These are phyloP conservation scores for Lepidocolaptes lacrymiger DNA, from an alignment of 2,797 vertebrate species.

Conservation along the genomic window DNA sequence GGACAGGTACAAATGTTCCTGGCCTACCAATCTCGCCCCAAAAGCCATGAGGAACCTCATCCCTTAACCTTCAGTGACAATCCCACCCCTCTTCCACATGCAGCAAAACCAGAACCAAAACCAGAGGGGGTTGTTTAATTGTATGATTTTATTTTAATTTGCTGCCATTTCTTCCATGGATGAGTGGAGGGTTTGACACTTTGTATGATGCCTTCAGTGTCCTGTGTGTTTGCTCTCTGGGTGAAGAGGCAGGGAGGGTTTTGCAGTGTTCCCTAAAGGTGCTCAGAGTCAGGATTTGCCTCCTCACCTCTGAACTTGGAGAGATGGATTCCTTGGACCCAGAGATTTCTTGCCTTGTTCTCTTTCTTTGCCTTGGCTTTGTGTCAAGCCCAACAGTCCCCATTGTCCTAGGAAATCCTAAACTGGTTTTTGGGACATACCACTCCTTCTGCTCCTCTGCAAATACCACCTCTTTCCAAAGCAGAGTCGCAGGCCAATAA, in stretches of 20 bases:
- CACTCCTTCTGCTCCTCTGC: background rate
- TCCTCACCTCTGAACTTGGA: background rate
- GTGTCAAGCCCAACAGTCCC: background rate
- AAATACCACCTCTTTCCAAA: background rate
- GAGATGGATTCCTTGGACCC: background rate
- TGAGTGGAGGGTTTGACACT: background rate
- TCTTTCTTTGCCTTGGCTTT: background rate
- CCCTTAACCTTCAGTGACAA: background rate
- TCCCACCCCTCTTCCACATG: background rate
- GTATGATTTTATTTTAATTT: background rate
- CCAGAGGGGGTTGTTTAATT: background rate
- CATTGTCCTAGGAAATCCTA: background rate
- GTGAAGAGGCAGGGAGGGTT: background rate
- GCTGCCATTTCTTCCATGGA: accelerated
- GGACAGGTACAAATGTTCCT: background rate
- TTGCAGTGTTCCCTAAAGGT: background rate
- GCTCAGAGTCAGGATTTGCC: background rate
- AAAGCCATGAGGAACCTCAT: background rate
- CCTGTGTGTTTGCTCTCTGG: background rate
- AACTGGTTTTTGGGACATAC: background rate
- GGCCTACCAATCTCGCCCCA: background rate
- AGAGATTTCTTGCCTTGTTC: background rate
- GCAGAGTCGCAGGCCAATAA: background rate
- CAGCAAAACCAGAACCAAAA: background rate
- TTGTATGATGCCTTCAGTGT: background rate